Evolutionary conservation across 2,888 invertebrate genomes (phyloP).

Genomic region (Chironomus riparius): DNA sequence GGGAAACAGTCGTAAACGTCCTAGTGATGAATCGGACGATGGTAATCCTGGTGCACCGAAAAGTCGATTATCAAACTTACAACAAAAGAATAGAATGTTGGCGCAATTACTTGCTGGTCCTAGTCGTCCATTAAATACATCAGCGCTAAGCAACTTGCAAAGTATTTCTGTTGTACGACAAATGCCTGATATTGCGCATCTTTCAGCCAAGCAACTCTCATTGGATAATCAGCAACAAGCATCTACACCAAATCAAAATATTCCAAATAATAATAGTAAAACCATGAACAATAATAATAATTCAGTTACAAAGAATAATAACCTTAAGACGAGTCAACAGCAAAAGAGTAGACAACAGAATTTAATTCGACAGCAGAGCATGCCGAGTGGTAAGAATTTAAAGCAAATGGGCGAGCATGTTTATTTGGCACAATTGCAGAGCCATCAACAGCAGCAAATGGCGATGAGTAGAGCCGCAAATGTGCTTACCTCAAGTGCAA

Average conservation of each 20-base stretch:
- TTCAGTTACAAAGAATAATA: conserved; percentile 16
- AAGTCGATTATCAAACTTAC: conserved; percentile 53
- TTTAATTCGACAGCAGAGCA: conserved; percentile 29
- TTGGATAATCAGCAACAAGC: conserved; percentile 27
- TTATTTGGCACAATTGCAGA: conserved; percentile 35
- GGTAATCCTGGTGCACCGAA: conserved; percentile 41
- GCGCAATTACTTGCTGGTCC: conserved; percentile 72
- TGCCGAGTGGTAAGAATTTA: conserved; percentile 36
- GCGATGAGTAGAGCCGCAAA: neutral
- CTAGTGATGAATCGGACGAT: conserved; percentile 54
- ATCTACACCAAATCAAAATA: conserved; percentile 20
- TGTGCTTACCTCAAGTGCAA: neutral
- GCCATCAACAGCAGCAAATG: conserved; percentile 32
- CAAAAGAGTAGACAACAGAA: conserved; percentile 46
- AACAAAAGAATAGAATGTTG: conserved; percentile 77
- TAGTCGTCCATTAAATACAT: conserved; percentile 53
- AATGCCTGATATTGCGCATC: conserved; percentile 40
- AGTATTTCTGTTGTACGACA: conserved; percentile 38
- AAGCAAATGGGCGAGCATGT: conserved; percentile 35
- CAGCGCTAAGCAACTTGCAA: conserved; percentile 38
- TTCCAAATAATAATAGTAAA: conserved; percentile 35
- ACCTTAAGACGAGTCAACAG: conserved; percentile 36
- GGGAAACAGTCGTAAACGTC: conserved; percentile 47
- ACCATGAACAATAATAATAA: conserved; percentile 31
- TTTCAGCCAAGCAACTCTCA: conserved; percentile 30